Conservation (phyloP, 2,888 invertebrate species). For the Gastracanthus pulcherrimus region DNA sequence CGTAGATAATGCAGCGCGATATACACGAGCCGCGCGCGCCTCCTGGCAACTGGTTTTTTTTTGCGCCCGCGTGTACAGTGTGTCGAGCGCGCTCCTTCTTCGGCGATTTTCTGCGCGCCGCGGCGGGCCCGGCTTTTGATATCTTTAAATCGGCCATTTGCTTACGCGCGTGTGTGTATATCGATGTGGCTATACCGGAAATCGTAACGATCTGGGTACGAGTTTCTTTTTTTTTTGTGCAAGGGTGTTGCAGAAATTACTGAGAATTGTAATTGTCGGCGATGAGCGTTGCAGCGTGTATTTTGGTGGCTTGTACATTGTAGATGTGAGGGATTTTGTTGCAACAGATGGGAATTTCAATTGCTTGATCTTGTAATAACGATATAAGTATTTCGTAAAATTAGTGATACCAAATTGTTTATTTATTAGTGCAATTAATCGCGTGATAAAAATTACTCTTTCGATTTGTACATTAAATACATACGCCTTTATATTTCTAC, state of each 20-base stretch:
- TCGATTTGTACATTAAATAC: too few relatives aligned
- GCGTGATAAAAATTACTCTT: too few relatives aligned
- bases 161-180: neutral
- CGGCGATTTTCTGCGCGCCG: neutral
- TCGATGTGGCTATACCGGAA: neutral
- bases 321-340: too few relatives aligned
- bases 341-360: too few relatives aligned
- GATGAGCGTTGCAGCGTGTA: neutral
- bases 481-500: too few relatives aligned
- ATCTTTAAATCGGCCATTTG: slow-evolving; percentile 1
- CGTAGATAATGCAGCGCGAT: slow-evolving; percentile 41
- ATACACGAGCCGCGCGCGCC: neutral
- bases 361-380: too few relatives aligned
- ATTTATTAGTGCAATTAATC: too few relatives aligned
- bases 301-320: too few relatives aligned
- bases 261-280: neutral
- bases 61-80: neutral
- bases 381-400: too few relatives aligned
- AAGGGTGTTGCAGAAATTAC: neutral
- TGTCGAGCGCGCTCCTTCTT: neutral
- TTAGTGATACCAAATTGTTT: too few relatives aligned
- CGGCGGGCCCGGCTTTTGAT: too few relatives aligned
- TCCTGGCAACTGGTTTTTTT: slow-evolving; percentile 30
- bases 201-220: neutral
- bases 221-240: neutral